These are phyloP conservation scores for Macrosteles quadrilineatus DNA, from an alignment of 1,140 invertebrate genomes.

Conservation along the genomic window DNA sequence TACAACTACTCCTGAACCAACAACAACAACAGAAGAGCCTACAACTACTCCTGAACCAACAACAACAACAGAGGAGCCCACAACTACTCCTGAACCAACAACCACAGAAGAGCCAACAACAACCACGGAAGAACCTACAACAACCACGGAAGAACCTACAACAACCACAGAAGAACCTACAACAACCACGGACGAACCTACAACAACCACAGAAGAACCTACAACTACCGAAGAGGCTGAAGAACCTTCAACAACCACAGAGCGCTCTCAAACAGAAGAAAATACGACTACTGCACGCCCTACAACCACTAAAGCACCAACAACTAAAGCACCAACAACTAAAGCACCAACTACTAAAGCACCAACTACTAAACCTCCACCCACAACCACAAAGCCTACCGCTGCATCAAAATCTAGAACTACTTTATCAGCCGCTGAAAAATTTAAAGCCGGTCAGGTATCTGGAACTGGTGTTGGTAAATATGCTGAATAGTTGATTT, in stretches of 20 bases:
- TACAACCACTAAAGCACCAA: slow-evolving; percentile 1
- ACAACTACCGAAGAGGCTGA: not conserved
- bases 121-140: not conserved
- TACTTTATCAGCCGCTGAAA: too few relatives aligned
- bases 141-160: not conserved
- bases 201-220: slow-evolving; percentile 26
- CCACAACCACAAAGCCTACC: too few relatives aligned
- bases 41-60: not conserved
- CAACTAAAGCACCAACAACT: slow-evolving; percentile 22
- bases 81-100: not conserved
- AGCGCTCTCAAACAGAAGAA: not conserved
- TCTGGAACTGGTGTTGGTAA: too few relatives aligned
- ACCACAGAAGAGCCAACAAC: not conserved
- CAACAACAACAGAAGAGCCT: not conserved
- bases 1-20: not conserved
- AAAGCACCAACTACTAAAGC: too few relatives aligned
- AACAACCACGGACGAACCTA: not conserved
- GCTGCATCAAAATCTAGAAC: too few relatives aligned
- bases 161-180: not conserved
- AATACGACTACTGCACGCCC: too few relatives aligned
- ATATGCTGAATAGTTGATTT: too few relatives aligned
- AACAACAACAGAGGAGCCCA: not conserved
- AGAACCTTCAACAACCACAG: not conserved
- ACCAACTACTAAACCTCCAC: too few relatives aligned
- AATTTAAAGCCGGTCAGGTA: too few relatives aligned